Percentiles rank a stretch among this genome's conserved stretches.
phyloP scores from a whole-genome alignment of 1,140 invertebrate genomes.

The Musca domestica region DNA sequence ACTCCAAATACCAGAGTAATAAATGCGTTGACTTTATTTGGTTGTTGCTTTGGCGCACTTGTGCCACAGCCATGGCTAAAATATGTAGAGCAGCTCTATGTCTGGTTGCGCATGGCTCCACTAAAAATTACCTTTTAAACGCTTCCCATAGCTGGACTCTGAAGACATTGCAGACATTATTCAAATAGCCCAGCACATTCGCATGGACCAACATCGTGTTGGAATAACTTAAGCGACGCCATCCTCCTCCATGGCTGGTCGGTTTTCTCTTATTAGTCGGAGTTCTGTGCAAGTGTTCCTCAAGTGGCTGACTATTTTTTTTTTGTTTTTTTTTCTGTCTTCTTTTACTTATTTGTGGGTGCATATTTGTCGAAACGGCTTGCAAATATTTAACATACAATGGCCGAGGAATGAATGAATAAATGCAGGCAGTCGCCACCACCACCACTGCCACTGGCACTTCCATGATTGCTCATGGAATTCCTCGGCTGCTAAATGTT shows the following conservation, averaged over 20 bases:
- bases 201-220: no score
- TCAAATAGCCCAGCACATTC: conserved; percentile 4
- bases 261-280: no score
- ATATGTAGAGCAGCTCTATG: conserved; percentile 15
- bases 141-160: conserved; percentile 12
- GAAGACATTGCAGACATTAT: conserved; percentile 12
- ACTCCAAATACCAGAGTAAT: neutral
- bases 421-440: neutral
- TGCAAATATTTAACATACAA: conserved; percentile 7
- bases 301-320: no score
- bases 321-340: no score
- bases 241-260: neutral
- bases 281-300: conserved; percentile 8
- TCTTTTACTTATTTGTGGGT: neutral
- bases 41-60: conserved; percentile 18
- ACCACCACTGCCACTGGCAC: no score
- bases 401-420: neutral
- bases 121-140: conserved; percentile 16
- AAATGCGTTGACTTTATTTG: conserved; percentile 18
- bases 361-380: conserved; percentile 16
- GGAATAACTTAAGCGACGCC: no score
- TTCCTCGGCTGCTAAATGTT: no score
- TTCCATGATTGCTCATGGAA: no score
- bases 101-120: neutral
- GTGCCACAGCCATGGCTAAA: conserved; percentile 6